Evolutionary conservation across 2,113 vertebrate genomes (phyloP), one percentile per base, ranked within the genome.

Genomic region (Zosterops lateralis): DNA sequence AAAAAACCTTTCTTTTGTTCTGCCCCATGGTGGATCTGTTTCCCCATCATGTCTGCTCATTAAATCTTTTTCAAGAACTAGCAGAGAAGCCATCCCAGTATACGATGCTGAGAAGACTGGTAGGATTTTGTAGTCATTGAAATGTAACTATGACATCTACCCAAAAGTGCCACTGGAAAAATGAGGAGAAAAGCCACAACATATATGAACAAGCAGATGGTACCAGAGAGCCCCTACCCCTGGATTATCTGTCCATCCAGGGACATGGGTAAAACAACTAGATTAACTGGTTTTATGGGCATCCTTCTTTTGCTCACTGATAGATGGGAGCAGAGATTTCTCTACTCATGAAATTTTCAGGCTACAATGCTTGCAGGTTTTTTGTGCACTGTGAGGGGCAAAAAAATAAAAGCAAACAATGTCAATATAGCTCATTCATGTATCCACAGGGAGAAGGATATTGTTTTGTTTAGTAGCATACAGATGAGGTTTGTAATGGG

Each of bases 261-360:
- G n/a, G 32, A 40, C 21, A 24, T 2, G 4, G 20, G 16, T 76
- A 50, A 76, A 93, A 42, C 8, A 62, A 14, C 7, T 60, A 72
- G 57, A 40, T 68, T 40, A 21, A 36, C 15, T 58, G 45, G 16
- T 70, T 82, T 61, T 38, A 38, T 57, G 79, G 45, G 26, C n/a
- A 85, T 80, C 70, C 85, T 91, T 66, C 57, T 79, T 78, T 66
- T 76, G 64, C 51, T 95, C 34, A 40, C 90, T 67, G 4, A 93
- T 66, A 94, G 92, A 80, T 76, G 90, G 85, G 88, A 95, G 71
- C 75, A 91, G 82, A 93, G 87, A 50, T 91, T 92, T 93, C 79
- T 80, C 38, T 62, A 15, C 38, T 81, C 14, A 8, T 13, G 32
- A 67, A 36, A 71, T 61, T 48, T 87, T 82, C 50, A 34, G 61